Evolutionary conservation across 2,113 vertebrate species (phyloP).

Genomic region (Elephas maximus): DNA sequence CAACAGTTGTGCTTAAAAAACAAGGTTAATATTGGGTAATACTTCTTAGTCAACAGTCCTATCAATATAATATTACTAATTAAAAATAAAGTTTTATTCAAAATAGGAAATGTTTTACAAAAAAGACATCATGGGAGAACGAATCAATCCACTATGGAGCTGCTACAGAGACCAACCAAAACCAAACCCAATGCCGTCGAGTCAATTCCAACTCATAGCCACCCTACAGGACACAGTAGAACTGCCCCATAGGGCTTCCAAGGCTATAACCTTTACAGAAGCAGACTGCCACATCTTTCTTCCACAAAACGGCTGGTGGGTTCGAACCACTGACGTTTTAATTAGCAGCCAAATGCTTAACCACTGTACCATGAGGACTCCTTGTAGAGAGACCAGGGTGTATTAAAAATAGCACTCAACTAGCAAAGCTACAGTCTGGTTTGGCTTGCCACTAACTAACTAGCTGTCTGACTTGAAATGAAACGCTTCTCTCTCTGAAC

Average conservation of each 20-base stretch:
- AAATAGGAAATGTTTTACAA: not conserved
- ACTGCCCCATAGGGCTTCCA: no score
- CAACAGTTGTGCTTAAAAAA: not conserved
- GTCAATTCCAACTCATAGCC: no score
- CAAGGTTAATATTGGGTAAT: not conserved
- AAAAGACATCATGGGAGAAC: not conserved
- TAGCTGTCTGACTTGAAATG: no score
- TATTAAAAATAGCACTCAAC: not conserved
- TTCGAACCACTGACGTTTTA: no score
- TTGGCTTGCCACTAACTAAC: not conserved
- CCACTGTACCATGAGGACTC: no score
- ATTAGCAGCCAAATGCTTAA: no score
- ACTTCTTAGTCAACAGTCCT: slow-evolving; percentile 1
- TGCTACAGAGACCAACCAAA: no score
- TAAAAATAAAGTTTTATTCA: slow-evolving; percentile 23
- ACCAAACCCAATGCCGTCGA: no score
- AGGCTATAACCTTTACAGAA: no score
- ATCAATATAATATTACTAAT: not conserved
- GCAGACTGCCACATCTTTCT: no score
- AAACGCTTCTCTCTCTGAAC: not conserved
- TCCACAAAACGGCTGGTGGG: no score
- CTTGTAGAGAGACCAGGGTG: not conserved
- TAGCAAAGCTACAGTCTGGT: not conserved
- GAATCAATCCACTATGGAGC: not conserved
- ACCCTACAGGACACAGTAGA: no score